Evolutionary conservation across 2,888 invertebrate genomes (phyloP), one percentile per base, ranked within the genome.

Genomic region (Cryptus armator): DNA sequence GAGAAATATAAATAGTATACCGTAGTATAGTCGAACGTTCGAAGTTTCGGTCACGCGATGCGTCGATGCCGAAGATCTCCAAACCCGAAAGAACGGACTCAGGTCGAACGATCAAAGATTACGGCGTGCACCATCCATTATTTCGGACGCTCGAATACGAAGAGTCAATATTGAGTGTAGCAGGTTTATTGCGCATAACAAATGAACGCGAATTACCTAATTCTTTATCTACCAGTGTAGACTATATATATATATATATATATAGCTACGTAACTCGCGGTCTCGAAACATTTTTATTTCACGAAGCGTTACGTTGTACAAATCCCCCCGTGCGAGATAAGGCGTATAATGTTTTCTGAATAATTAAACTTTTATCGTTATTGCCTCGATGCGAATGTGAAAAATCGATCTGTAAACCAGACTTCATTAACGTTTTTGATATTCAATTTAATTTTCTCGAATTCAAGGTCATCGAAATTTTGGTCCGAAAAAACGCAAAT

Each of bases 31-130:
- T 32, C 46, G 32, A 6, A 3, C 46, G 53, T 48, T 72, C 66
- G 70, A 77, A 66, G 72, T 85, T 83, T 78, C 14, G 74, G 85
- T 86, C 85, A 86, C 85, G 86, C 86, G 83, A 86, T 81, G 53
- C 70, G 68, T 76, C 81, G 70, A 82, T 84, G 74, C 43, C 46
- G 74, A 74, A 80, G 84, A 84, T 76, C 56, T 83, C 66, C 32
- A 59, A 62, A 81, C 62, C 66, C 53, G 74, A 24, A 24, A 24
- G 3, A 24, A 43, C 44, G 68, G 59, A 68, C 59, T 6, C 43
- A 74, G 46, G 71, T 82, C 77, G 59, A 75, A 71, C 81, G 88
- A 88, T 87, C 86, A 83, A 85, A 87, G 86, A 88, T 87, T 87
- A 84, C 81, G 68, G 72, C 80, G 24, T 62, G 51, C 16, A 19